Evolutionary conservation across 2,797 vertebrate genomes (phyloP).

Genomic region (Bradypodion ventrale): DNA sequence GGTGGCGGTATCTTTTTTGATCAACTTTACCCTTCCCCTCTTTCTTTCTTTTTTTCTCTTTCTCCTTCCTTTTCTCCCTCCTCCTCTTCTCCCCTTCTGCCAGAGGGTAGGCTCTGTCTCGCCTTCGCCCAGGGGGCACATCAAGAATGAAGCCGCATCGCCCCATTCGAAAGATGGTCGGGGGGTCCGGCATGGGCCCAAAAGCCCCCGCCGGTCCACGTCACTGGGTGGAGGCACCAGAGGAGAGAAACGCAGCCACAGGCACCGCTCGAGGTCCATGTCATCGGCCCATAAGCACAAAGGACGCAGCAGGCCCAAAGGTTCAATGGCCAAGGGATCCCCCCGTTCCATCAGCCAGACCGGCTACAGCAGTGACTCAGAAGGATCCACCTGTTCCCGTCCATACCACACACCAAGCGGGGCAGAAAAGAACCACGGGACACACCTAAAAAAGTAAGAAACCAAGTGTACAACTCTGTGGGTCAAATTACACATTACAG

Average conservation of each 20-base stretch:
- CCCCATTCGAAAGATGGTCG: constrained; percentile 75
- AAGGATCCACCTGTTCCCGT: constrained; percentile 70
- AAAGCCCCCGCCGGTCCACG: constrained; percentile 74
- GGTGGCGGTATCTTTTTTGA: constrained; percentile 71
- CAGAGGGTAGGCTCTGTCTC: constrained; percentile 84
- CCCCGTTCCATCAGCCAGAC: constrained; percentile 81
- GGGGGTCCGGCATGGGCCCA: constrained; percentile 75
- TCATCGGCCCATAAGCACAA: constrained; percentile 78
- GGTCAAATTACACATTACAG: too few relatives aligned
- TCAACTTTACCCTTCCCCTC: constrained; percentile 63
- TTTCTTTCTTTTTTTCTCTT: constrained; percentile 70
- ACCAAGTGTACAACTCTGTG: too few relatives aligned
- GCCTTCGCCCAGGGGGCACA: constrained; percentile 77
- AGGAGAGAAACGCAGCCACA: constrained; percentile 70
- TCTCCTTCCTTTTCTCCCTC: constrained; percentile 48
- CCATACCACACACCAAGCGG: constrained; percentile 68
- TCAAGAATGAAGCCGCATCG: constrained; percentile 72
- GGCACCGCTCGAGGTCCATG: constrained; percentile 73
- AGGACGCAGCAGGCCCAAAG: constrained; percentile 74
- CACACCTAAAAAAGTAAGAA: constrained; percentile 87
- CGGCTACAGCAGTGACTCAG: constrained; percentile 88
- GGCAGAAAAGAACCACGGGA: constrained; percentile 77
- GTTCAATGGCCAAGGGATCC: constrained; percentile 71
- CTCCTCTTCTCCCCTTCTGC: constrained; percentile 70
- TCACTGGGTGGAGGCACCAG: constrained; percentile 73